Evolutionary conservation across 2,113 vertebrate genomes (phyloP).

Genomic region (Hippocampus abdominalis): DNA sequence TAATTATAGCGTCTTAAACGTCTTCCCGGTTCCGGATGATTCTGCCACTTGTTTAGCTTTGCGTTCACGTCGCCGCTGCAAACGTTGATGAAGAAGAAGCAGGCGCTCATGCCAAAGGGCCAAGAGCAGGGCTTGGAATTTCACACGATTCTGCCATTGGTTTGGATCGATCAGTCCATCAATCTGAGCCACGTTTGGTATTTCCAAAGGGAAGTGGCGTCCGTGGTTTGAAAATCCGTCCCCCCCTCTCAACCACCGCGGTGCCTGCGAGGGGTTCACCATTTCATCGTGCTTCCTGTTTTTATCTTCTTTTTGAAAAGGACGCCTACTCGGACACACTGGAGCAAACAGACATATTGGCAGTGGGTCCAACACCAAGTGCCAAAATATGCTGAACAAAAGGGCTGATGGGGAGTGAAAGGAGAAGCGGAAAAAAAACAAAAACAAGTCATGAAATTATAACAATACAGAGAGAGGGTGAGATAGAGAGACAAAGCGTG

Average conservation of each 20-base stretch:
- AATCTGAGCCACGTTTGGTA: slow-evolving; percentile 35
- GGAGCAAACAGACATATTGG: slow-evolving; percentile 41
- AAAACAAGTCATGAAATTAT: slow-evolving; percentile 90
- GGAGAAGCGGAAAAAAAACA: slow-evolving; percentile 86
- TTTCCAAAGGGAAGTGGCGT: slow-evolving; percentile 37
- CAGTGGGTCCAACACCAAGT: slow-evolving; percentile 71
- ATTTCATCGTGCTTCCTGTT: slow-evolving; percentile 68
- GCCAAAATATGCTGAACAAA: slow-evolving; percentile 76
- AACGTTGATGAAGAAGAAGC: no score
- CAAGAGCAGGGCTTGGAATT: no score
- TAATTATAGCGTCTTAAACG: no score
- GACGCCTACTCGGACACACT: slow-evolving; percentile 66
- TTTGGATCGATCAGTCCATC: no score
- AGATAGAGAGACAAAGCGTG: slow-evolving; percentile 58
- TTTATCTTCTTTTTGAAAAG: slow-evolving; percentile 67
- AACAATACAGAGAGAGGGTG: slow-evolving; percentile 81
- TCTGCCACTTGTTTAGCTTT: no score
- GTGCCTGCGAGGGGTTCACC: slow-evolving; percentile 40
- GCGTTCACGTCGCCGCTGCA: no score
- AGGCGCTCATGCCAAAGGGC: no score
- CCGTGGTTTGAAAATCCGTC: slow-evolving; percentile 31
- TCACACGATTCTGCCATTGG: no score
- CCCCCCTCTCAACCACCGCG: slow-evolving; percentile 11
- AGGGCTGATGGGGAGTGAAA: slow-evolving; percentile 77
- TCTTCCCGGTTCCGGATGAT: no score